Evolutionary conservation across 1,140 invertebrate species (phyloP), one percentile per base, ranked within the genome.

Genomic region (Apis florea): DNA sequence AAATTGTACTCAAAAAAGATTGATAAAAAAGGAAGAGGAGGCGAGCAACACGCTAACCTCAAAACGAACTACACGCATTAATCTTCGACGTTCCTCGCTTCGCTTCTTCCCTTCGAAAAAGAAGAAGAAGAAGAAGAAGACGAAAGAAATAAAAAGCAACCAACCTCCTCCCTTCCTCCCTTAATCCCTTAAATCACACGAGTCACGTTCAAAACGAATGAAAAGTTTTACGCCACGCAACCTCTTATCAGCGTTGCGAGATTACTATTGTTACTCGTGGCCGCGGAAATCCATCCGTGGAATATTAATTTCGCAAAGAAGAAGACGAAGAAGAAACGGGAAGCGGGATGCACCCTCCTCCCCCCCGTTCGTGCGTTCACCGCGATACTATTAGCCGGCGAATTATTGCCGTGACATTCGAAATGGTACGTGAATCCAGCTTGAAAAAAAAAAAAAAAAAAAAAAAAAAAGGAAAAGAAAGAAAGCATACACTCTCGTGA

Each of bases 351-450:
- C 31, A 6, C 6, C 31, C 21, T 47, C 61, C 15, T 1, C 21
- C 12, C 4, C 31, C 17, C 31, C 0, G 49, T 17, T 19, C 51
- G 40, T n/a, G n/a, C n/a, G n/a, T n/a, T 56, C 19, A 24, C 6
- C 24, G 51, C 53, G 69, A 56, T 71, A 31, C 69, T 56, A 71
- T 71, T 71, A 71, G 19, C 53, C 69, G 51, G 6, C 69, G 26
- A 71, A 56, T 71, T 56, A 71, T 56, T 71, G 3, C 53, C 69
- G 53, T 21, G 26, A 71, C 69, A 56, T 56, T 56, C 13, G 26
- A 40, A 53, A 53, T 26, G 13, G 40, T 8, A 31, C 24, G 17
- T n/a, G 21, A 15, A 13, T 24, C 51, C 19, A 26, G 26, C 69
- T 12, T 26, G 26, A 10, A 24, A 71, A 53, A 40, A 71, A 40